Evolutionary conservation across 92 coral and sea anemone species (phyloP).

Genomic region (Actinernus sp.): DNA sequence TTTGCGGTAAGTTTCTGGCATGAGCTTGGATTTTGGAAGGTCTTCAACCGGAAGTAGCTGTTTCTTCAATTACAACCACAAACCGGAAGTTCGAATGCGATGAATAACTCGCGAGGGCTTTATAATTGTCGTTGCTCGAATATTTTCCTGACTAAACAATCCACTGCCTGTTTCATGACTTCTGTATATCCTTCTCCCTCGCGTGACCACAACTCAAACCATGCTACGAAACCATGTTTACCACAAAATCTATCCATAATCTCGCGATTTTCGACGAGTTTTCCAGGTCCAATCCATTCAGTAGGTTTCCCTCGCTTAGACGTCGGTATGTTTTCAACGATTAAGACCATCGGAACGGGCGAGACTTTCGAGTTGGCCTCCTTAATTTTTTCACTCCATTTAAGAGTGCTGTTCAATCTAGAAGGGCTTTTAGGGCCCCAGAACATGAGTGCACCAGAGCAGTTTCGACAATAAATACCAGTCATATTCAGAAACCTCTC

Average conservation of each 20-base stretch:
- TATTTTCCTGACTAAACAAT: conserved; percentile 77
- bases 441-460: conserved; percentile 86
- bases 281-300: conserved; percentile 89
- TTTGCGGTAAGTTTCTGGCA: too few species aligned
- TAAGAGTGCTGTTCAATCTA: conserved; percentile 73
- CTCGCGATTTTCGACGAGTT: conserved; percentile 70
- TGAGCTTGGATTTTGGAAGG: too few species aligned
- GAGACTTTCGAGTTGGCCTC: conserved; percentile 74
- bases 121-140: conserved; percentile 55
- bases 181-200: conserved; percentile 86
- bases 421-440: conserved; percentile 97
- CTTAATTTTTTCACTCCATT: conserved; percentile 87
- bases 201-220: conserved; percentile 84
- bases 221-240: conserved; percentile 73
- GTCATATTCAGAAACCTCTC: conserved; percentile 93
- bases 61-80: too few species aligned
- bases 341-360: conserved; percentile 80
- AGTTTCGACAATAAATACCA: conserved; percentile 78
- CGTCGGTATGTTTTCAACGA: conserved; percentile 88
- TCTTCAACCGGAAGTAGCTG: conserved; percentile 14
- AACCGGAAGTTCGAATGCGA: conserved; percentile 1
- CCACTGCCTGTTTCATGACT: conserved; percentile 76
- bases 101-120: conserved; percentile 7
- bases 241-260: conserved; percentile 78
- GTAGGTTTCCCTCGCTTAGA: conserved; percentile 81